A percentile compares a stretch with the other conserved stretches of the same genome.
phyloP scores from a whole-genome alignment of 2,797 vertebrate species.

The Peromyscus attwateri region DNA sequence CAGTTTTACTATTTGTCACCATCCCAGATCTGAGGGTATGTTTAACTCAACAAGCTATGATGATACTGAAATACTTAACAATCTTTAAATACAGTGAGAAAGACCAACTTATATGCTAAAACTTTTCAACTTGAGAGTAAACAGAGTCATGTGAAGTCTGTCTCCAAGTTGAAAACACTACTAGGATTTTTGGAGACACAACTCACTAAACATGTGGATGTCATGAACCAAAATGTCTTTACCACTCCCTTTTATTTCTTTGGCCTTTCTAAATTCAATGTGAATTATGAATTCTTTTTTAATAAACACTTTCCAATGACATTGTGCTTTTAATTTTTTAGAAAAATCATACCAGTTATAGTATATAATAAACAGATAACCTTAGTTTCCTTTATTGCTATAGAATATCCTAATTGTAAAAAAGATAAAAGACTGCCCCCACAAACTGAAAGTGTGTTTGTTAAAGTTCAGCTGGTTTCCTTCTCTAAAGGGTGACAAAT shows the following conservation, averaged over 20 bases:
- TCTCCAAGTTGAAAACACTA: conserved; percentile 56
- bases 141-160: conserved; percentile 53
- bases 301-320: conserved; percentile 70
- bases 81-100: conserved; percentile 51
- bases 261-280: conserved; percentile 64
- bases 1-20: background rate
- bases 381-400: conserved; percentile 67
- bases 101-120: conserved; percentile 39
- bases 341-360: conserved; percentile 67
- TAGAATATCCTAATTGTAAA: conserved; percentile 53
- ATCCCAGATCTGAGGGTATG: conserved; percentile 42
- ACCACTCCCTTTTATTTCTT: conserved; percentile 65
- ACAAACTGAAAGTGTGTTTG: background rate
- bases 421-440: conserved; percentile 20
- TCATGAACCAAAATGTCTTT: conserved; percentile 16
- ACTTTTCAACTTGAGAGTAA: conserved; percentile 59
- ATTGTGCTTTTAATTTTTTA: conserved; percentile 70
- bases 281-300: conserved; percentile 63
- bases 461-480: conserved; percentile 39
- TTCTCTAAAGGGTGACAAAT: conserved; percentile 58
- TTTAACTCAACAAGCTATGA: conserved; percentile 55
- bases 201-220: conserved; percentile 19
- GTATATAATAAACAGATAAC: conserved; percentile 43
- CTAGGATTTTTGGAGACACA: conserved; percentile 39
- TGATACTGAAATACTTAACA: conserved; percentile 61